These are phyloP conservation scores for Pterois miles DNA, from an alignment of 2,797 vertebrate species.

Conservation along the genomic window DNA sequence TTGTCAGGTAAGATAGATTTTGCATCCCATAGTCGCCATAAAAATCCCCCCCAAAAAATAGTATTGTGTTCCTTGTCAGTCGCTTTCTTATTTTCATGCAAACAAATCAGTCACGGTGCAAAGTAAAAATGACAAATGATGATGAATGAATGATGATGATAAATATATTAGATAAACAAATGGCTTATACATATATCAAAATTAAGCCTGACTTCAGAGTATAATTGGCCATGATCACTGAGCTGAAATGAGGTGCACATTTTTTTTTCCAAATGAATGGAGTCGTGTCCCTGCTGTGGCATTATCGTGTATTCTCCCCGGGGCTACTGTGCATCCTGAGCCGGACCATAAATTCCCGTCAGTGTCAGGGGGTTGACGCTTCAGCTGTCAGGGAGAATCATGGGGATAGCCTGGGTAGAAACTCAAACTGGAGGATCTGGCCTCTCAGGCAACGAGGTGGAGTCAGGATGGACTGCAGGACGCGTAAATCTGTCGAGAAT, in stretches of 20 bases:
- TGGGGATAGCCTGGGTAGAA: constrained; percentile 81
- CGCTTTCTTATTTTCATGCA: constrained; percentile 1
- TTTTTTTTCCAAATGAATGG: constrained; percentile 32
- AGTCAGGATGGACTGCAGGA: constrained; percentile 32
- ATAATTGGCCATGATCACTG: neutral
- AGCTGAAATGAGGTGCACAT: neutral
- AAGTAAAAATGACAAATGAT: neutral
- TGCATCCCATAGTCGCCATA: neutral
- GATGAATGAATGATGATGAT: neutral
- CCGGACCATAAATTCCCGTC: constrained; percentile 83
- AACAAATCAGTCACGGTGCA: neutral
- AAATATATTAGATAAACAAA: neutral
- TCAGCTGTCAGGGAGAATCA: constrained; percentile 94
- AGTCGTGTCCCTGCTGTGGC: constrained; percentile 73
- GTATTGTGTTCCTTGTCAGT: neutral
- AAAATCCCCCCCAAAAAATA: constrained; percentile 4
- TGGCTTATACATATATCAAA: neutral
- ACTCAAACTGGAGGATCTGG: constrained; percentile 81
- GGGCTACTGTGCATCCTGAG: constrained; percentile 84
- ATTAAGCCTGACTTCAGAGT: neutral
- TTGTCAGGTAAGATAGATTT: constrained; percentile 23
- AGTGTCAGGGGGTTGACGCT: constrained; percentile 87
- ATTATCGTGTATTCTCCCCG: constrained; percentile 58
- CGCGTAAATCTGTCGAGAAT: constrained; percentile 57
- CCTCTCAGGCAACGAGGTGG: constrained; percentile 67